These are phyloP conservation scores for Lepetodrilus schrolli DNA, from an alignment of 2,888 invertebrate species.

Conservation along the genomic window DNA sequence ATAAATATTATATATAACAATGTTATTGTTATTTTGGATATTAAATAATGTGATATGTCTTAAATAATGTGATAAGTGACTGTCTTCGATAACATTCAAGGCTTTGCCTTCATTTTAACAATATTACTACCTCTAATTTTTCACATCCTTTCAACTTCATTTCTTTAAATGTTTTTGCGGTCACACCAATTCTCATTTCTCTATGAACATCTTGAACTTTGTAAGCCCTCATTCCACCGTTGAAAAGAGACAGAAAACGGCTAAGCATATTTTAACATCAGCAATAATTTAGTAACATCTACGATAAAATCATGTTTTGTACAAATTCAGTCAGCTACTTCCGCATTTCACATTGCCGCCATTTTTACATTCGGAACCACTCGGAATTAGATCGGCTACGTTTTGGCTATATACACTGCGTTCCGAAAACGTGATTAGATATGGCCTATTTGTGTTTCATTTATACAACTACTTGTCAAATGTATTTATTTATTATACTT, in stretches of 20 bases:
- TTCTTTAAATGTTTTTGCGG: slow-evolving; percentile 60
- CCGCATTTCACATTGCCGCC: slow-evolving; percentile 27
- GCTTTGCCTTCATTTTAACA: too few species aligned
- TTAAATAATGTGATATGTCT: too few species aligned
- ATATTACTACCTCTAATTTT: slow-evolving; percentile 54
- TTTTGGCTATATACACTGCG: background rate
- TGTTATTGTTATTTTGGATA: too few species aligned
- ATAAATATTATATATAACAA: too few species aligned
- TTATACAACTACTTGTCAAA: too few species aligned
- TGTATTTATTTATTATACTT: too few species aligned
- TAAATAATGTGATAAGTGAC: too few species aligned
- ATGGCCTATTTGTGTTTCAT: too few species aligned
- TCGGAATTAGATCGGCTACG: background rate
- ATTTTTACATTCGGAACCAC: background rate
- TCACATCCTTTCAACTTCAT: slow-evolving; percentile 61
- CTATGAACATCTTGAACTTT: slow-evolving; percentile 62
- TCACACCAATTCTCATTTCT: slow-evolving; percentile 55
- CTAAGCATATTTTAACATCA: slow-evolving; percentile 46
- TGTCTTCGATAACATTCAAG: too few species aligned
- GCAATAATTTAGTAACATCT: background rate
- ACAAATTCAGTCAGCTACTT: background rate
- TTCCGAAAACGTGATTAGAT: too few species aligned
- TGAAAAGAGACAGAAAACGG: slow-evolving; percentile 59
- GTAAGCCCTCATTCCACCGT: slow-evolving; percentile 64
- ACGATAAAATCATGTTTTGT: background rate